Conservation (phyloP, 37 sponge, comb jelly and placozoan species). For the Ianthella basta region DNA sequence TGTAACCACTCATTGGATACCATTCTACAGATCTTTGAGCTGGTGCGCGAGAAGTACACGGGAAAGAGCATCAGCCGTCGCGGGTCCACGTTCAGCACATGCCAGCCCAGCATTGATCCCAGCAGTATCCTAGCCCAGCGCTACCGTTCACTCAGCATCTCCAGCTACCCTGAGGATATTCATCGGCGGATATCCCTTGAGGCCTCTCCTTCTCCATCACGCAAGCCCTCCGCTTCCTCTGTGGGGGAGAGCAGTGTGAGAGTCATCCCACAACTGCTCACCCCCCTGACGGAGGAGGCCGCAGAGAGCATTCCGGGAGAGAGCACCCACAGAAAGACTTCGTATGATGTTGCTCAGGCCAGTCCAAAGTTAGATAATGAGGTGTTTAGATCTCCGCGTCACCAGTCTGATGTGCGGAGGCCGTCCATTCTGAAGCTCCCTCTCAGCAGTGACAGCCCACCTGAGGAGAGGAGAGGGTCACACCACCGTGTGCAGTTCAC, state of each 20-base stretch:
- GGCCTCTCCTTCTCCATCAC: too few relatives aligned
- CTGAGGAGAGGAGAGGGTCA: background rate
- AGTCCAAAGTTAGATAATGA: too few relatives aligned
- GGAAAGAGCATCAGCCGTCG: background rate
- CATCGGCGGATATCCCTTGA: too few relatives aligned
- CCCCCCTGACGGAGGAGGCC: too few relatives aligned
- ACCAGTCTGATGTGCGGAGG: background rate
- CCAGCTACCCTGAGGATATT: background rate
- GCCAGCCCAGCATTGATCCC: background rate
- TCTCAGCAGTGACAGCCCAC: background rate
- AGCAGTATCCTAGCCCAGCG: background rate
- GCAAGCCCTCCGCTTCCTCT: too few relatives aligned
- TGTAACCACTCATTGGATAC: too few relatives aligned
- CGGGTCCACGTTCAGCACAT: background rate
- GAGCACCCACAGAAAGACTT: too few relatives aligned
- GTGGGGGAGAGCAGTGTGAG: too few relatives aligned
- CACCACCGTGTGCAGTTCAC: slow-evolving; percentile 4
- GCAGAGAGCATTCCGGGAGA: too few relatives aligned
- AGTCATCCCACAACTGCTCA: too few relatives aligned
- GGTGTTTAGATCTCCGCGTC: too few relatives aligned
- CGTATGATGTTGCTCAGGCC: too few relatives aligned
- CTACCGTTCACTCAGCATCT: background rate
- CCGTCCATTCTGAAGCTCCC: slow-evolving; percentile 9
- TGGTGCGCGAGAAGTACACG: background rate
- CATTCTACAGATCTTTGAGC: background rate